Percentiles rank a stretch among this genome's conserved stretches.
phyloP scores from a whole-genome alignment of 2,797 vertebrate genomes.

The Helostoma temminkii region DNA sequence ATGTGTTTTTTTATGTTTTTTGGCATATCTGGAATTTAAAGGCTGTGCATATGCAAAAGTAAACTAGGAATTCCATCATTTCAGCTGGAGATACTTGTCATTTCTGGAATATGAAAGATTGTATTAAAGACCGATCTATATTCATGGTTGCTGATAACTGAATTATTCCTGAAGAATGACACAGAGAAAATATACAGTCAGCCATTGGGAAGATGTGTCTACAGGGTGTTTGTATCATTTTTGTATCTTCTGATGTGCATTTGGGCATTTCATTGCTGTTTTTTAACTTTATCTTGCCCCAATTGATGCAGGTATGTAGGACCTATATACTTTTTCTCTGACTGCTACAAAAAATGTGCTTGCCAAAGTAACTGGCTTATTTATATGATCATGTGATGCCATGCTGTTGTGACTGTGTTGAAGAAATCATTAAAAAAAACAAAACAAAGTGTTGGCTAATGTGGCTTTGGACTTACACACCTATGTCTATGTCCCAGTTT shows the following conservation, averaged over 20 bases:
- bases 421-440: slow-evolving; percentile 69
- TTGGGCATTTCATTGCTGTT: slow-evolving; percentile 20
- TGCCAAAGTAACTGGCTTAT: slow-evolving; percentile 71
- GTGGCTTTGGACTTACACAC: slow-evolving; percentile 30
- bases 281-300: background rate
- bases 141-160: background rate
- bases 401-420: slow-evolving; percentile 38
- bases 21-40: slow-evolving; percentile 30
- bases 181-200: background rate
- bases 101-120: slow-evolving; percentile 19
- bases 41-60: slow-evolving; percentile 1
- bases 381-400: slow-evolving; percentile 43
- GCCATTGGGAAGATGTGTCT: slow-evolving; percentile 2
- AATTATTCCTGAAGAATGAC: slow-evolving; percentile 17
- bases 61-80: slow-evolving; percentile 7
- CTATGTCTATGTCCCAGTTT: background rate
- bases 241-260: slow-evolving; percentile 16
- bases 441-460: background rate
- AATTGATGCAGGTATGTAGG: slow-evolving; percentile 15
- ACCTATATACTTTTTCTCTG: slow-evolving; percentile 14
- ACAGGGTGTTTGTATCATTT: slow-evolving; percentile 6
- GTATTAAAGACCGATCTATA: slow-evolving; percentile 1
- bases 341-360: slow-evolving; percentile 25
- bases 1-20: slow-evolving; percentile 5
- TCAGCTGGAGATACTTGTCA: slow-evolving; percentile 30